Base-by-base conservation (phyloP, 2,113 vertebrate species). In the Dasyurus viverrinus region DNA sequence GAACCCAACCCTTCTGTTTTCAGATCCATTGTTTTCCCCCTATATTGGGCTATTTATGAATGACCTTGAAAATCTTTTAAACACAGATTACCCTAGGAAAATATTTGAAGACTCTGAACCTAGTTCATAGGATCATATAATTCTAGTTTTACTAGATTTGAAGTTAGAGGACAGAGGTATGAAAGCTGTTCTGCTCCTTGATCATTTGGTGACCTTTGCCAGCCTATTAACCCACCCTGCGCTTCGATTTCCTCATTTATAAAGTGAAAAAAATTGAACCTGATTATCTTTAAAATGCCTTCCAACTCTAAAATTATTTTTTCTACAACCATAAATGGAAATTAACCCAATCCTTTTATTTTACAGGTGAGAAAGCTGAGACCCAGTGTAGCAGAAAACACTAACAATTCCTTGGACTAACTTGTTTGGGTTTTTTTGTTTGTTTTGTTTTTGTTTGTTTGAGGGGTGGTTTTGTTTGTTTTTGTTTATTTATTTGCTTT, bases 81-180 rank as follows among this genome's bases (percentile, higher is more conserved):
- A 54, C 23, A 46, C 48, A 47, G 0, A 11, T 89, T 93, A 93
- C 54, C 92, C 30, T 55, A 46, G 46, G 30, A 96, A 84, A 89
- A 30, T 92, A 54, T 92, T 60, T 93, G 94, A 25, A 55, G 36
- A 54, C 60, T 94, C 92, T 95, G 22, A 84, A 42, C 19, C n/a
- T 23, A 84, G 68, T 3, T 76, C 36, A 22, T 19, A 76, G 14
- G 36, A 84, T 42, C n/a, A 84, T 23, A 84, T 16, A 84, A 84
- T 84, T 19, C 42, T 42, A 42, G 7, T 84, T 84, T 84, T 42
- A 22, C 68, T 42, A 0, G 36, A 42, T 42, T 42, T n/a, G 2
- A 42, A 84, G 68, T 76, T 19, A 76, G 36, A 19, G 14, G 36
- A n/a, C 60, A 76, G 19, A 76, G 30, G 2, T n/a, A n/a, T 16